Evolutionary conservation across 1,140 invertebrate genomes (phyloP).

Genomic region (Panagrolaimus sp.): DNA sequence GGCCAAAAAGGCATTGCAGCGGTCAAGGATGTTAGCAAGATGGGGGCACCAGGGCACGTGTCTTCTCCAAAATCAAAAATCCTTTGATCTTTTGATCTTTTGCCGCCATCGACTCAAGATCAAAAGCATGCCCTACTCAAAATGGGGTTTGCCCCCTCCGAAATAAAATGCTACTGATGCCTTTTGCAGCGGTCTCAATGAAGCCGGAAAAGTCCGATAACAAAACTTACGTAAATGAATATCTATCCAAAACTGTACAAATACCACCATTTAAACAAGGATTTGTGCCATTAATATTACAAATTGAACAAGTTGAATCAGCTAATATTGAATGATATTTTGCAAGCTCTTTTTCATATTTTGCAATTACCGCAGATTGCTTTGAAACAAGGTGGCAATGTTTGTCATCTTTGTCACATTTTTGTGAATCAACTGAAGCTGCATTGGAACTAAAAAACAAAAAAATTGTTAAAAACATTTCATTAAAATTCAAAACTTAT

Average conservation of each 20-base stretch:
- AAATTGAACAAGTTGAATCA: background rate
- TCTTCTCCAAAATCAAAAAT: too few relatives aligned
- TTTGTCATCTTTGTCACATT: conserved; percentile 2
- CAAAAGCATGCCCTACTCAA: too few relatives aligned
- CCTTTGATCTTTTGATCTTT: too few relatives aligned
- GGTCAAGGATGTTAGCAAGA: too few relatives aligned
- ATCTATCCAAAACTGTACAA: background rate
- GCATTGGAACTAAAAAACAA: too few relatives aligned
- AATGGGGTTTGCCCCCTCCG: too few relatives aligned
- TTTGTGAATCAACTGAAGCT: background rate
- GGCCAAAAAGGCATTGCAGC: too few relatives aligned
- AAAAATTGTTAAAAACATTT: too few relatives aligned
- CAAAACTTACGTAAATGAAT: too few relatives aligned
- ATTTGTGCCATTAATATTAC: background rate
- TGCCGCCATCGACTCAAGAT: too few relatives aligned
- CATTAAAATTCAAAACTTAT: too few relatives aligned
- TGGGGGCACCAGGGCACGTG: too few relatives aligned
- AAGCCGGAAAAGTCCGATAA: background rate
- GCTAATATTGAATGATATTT: background rate
- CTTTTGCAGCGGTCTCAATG: background rate
- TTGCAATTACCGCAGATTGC: background rate
- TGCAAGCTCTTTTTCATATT: background rate
- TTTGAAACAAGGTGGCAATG: background rate
- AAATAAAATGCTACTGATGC: background rate
- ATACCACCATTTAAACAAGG: conserved; percentile 2